phyloP scores from a whole-genome alignment of 2,113 vertebrate genomes.

The Turnix velox region DNA sequence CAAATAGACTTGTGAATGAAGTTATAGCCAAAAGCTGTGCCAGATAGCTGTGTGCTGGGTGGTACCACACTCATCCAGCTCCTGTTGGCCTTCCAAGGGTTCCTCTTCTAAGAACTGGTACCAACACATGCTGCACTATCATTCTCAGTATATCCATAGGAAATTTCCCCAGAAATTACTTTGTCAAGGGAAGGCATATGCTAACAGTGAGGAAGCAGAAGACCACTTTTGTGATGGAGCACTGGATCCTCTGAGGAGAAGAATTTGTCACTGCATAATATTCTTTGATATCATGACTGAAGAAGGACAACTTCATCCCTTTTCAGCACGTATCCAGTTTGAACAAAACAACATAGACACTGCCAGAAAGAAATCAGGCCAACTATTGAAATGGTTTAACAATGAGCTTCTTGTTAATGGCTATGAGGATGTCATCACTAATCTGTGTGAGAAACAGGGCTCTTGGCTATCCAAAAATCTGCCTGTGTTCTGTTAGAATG shows the following conservation, averaged over 20 bases:
- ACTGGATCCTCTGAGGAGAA: not conserved
- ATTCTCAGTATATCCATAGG: not conserved
- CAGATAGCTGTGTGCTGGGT: not conserved
- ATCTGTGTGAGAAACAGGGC: not conserved
- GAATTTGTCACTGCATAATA: fast-evolving
- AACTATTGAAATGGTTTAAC: not conserved
- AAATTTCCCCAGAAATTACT: not conserved
- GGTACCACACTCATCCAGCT: not conserved
- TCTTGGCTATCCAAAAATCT: not conserved
- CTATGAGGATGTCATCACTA: not conserved
- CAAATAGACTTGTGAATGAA: not conserved
- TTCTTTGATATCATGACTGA: not conserved
- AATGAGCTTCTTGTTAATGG: not conserved
- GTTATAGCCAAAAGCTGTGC: not conserved
- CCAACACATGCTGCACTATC: fast-evolving
- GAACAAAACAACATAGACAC: not conserved
- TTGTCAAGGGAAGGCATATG: not conserved
- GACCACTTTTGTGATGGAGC: not conserved
- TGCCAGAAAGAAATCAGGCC: slow-evolving; percentile 22
- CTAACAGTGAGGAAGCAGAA: not conserved
- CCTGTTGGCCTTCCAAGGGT: not conserved
- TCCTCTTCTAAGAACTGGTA: not conserved
- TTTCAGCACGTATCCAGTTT: not conserved
- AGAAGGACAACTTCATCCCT: not conserved
- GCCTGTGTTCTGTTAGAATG: not conserved